These are phyloP conservation scores for Cotesia vestalis DNA, from an alignment of 1,140 invertebrate genomes.

Conservation along the genomic window DNA sequence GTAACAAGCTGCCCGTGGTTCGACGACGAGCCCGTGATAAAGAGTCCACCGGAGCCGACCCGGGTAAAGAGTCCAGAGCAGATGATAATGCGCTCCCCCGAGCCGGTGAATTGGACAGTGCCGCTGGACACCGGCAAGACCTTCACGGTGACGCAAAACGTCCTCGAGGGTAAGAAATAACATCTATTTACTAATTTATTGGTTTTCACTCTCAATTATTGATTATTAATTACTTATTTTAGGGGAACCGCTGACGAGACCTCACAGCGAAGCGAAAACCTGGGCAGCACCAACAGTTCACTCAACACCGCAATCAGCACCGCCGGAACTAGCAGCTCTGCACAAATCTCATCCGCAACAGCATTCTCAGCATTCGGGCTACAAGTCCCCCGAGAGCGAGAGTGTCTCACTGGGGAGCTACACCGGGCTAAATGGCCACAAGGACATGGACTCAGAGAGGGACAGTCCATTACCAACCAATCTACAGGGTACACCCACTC, in stretches of 20 bases:
- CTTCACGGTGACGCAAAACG: slow-evolving; percentile 91
- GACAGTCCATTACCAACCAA: slow-evolving; percentile 57
- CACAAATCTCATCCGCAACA: slow-evolving; percentile 61
- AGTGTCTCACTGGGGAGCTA: slow-evolving; percentile 63
- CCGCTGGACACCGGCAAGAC: slow-evolving; percentile 91
- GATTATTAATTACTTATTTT: slow-evolving; percentile 1
- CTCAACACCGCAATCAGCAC: slow-evolving; percentile 73
- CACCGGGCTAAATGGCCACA: slow-evolving; percentile 62
- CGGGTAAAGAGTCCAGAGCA: slow-evolving; percentile 92
- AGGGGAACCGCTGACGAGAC: slow-evolving; percentile 67
- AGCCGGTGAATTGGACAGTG: slow-evolving; percentile 94
- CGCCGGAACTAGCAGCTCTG: slow-evolving; percentile 71
- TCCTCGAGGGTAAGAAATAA: slow-evolving; percentile 78
- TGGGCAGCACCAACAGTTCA: slow-evolving; percentile 70
- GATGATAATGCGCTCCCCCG: slow-evolving; percentile 88
- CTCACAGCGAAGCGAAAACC: slow-evolving; percentile 76
- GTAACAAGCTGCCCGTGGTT: slow-evolving; percentile 66
- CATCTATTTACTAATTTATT: neutral
- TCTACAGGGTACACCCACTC: slow-evolving; percentile 41
- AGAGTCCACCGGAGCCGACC: slow-evolving; percentile 89
- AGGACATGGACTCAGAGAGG: slow-evolving; percentile 60
- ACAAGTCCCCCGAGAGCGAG: slow-evolving; percentile 65
- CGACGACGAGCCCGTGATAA: slow-evolving; percentile 78
- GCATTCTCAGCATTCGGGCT: slow-evolving; percentile 61
- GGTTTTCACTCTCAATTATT: too few species aligned